A percentile compares a stretch with the other conserved stretches of the same genome.
Conservation (phyloP, 2,113 vertebrate species). For the crab-eating macaque (Macaca fascicularis) region T2T-MFA8v1.1 NC_088378.1:2493001-2493500, state of each 20-base stretch:
- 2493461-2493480: neutral
- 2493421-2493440: slow-evolving; percentile 90
- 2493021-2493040: fast-evolving
- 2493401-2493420: slow-evolving; percentile 90
- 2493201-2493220: no score
- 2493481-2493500: fast-evolving
- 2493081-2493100: neutral
- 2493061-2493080: fast-evolving
- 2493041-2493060: fast-evolving
- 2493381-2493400: slow-evolving; percentile 95
- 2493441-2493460: neutral
- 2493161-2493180: neutral
- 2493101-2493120: neutral
- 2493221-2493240: fast-evolving
- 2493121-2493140: fast-evolving
- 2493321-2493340: fast-evolving
- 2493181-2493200: fast-evolving
- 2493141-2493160: fast-evolving
- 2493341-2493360: fast-evolving
- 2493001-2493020: fast-evolving
- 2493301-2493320: neutral
- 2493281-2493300: fast-evolving
- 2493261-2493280: fast-evolving
- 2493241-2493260: neutral
- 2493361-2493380: slow-evolving; percentile 32